Conservation (phyloP, 2,113 vertebrate genomes). For the Proterorhinus semilunaris region DNA sequence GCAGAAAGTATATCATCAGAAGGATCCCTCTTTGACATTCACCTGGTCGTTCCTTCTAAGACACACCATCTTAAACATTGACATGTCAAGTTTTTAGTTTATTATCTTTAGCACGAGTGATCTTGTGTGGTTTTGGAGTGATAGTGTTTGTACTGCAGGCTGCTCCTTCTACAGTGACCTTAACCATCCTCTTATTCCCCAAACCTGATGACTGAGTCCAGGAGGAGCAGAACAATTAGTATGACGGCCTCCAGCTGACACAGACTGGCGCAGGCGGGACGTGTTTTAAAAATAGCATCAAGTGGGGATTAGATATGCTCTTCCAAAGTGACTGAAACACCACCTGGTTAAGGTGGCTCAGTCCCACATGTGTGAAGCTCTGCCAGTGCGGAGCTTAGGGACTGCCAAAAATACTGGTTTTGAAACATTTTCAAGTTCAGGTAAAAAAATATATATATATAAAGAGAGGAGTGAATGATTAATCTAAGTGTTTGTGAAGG, state of each 20-base stretch:
- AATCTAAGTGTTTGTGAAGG: slow-evolving; percentile 7
- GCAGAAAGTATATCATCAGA: too few species aligned
- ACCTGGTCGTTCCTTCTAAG: too few species aligned
- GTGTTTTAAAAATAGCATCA: slow-evolving; percentile 57
- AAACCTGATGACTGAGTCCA: slow-evolving; percentile 42
- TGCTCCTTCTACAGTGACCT: slow-evolving; percentile 48
- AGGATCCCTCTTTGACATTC: too few species aligned
- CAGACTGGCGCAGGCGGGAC: slow-evolving; percentile 58
- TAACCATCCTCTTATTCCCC: slow-evolving; percentile 35
- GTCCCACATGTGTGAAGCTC: slow-evolving; percentile 5
- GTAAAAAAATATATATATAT: slow-evolving; percentile 39
- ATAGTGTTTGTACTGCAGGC: slow-evolving; percentile 13
- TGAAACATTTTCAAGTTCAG: slow-evolving; percentile 21
- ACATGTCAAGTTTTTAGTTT: too few species aligned
- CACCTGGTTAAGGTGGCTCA: slow-evolving; percentile 15
- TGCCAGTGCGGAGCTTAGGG: neutral
- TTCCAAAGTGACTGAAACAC: slow-evolving; percentile 23
- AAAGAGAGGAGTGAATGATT: slow-evolving; percentile 34
- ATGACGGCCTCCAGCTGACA: slow-evolving; percentile 53
- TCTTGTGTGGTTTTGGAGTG: too few species aligned
- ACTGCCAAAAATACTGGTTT: neutral
- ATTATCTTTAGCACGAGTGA: too few species aligned
- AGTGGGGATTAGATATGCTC: slow-evolving; percentile 25
- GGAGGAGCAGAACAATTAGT: slow-evolving; percentile 63
- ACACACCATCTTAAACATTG: too few species aligned